These are phyloP conservation scores for Elephantulus edwardii DNA, from an alignment of 2,113 vertebrate genomes.

Conservation along the genomic window DNA sequence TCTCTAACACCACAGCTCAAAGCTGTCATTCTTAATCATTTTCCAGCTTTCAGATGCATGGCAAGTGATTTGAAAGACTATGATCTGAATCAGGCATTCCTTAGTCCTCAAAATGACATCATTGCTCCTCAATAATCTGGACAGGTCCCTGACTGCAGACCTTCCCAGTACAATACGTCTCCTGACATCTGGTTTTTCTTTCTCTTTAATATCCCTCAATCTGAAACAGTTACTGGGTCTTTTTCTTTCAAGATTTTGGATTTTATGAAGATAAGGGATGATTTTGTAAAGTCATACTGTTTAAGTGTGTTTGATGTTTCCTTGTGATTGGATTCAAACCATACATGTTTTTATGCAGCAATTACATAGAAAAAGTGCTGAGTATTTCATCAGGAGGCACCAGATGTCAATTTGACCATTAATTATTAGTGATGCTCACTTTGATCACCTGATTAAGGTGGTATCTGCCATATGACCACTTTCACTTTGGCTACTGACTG, in stretches of 20 bases:
- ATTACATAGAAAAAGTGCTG: rapidly evolving
- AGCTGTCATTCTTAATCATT: no score
- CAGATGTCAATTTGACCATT: rapidly evolving
- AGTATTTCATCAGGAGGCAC: background rate
- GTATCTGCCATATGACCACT: background rate
- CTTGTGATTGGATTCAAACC: background rate
- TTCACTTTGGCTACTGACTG: background rate
- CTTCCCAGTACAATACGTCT: no score
- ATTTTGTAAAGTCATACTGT: background rate
- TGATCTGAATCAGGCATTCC: no score
- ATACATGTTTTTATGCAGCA: background rate
- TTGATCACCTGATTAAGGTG: background rate
- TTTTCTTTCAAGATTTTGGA: background rate
- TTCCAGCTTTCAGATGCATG: no score
- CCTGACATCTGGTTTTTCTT: no score
- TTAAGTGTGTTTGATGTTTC: background rate
- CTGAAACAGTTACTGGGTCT: background rate
- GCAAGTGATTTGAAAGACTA: no score
- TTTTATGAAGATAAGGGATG: background rate
- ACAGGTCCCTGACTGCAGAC: no score
- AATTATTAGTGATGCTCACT: rapidly evolving
- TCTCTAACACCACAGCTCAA: no score
- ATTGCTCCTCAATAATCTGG: no score
- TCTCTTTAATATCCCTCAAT: background rate
- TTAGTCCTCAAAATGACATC: no score